These are phyloP conservation scores for Lasioglossum figueresi DNA, from an alignment of 2,888 invertebrate genomes.

Conservation along the genomic window DNA sequence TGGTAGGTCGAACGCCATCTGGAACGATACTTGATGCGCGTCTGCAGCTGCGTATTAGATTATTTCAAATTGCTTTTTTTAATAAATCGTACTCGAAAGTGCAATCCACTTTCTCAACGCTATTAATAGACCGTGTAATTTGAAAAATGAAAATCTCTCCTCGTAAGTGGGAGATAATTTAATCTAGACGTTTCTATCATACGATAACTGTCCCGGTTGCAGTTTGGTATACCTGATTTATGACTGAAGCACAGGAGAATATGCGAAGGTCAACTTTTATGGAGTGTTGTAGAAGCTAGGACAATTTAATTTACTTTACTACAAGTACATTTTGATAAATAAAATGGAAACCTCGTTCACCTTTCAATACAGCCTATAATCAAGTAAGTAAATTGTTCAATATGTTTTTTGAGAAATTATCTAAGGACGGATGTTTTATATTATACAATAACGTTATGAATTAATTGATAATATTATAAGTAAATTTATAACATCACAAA, in stretches of 20 bases:
- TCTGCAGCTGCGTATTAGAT: not conserved
- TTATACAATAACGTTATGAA: not conserved
- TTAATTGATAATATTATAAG: not conserved
- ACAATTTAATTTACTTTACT: not conserved
- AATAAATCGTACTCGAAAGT: conserved; percentile 11
- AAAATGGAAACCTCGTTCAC: not conserved
- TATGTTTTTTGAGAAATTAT: not conserved
- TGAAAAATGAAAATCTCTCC: conserved; percentile 11
- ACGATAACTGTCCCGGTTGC: not conserved
- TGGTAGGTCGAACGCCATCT: conserved; percentile 4
- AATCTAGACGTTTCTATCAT: not conserved
- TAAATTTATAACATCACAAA: not conserved
- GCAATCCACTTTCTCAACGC: conserved; percentile 4
- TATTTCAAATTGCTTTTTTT: not conserved
- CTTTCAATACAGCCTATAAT: no score
- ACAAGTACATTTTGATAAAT: not conserved
- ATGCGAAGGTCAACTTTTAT: not conserved
- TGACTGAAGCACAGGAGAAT: not conserved
- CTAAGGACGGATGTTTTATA: not conserved
- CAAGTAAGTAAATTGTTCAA: no score
- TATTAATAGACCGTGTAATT: not conserved
- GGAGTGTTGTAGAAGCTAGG: not conserved
- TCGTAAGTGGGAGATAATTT: not conserved
- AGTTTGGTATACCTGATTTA: not conserved
- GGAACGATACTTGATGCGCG: not conserved